Conservation (phyloP, 2,888 invertebrate genomes). For the Trilocha varians region DNA sequence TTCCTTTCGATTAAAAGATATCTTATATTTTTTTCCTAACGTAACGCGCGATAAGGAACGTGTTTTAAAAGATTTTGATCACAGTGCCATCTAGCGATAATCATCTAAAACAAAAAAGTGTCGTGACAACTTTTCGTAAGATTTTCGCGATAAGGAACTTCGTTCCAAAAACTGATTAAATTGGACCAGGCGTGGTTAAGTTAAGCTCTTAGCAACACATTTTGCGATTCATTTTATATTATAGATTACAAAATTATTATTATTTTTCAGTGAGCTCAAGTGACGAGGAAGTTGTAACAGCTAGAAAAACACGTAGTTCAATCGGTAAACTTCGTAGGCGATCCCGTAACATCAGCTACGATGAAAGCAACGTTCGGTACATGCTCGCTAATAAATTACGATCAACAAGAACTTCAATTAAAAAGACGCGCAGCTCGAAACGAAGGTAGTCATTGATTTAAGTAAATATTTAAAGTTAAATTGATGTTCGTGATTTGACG, state of each 20-base stretch:
- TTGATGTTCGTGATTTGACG: neutral
- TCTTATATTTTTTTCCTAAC: too few species aligned
- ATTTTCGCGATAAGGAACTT: too few species aligned
- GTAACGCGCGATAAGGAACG: too few species aligned
- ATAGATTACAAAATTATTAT: neutral
- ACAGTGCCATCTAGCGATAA: too few species aligned
- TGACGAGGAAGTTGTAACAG: neutral
- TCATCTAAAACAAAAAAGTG: too few species aligned
- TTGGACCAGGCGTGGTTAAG: too few species aligned
- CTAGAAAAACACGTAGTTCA: slow-evolving; percentile 9
- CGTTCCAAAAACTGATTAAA: too few species aligned
- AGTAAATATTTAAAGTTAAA: neutral
- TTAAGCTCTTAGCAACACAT: too few species aligned
- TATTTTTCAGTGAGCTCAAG: neutral
- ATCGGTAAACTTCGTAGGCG: slow-evolving; percentile 8
- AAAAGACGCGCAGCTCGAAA: slow-evolving; percentile 11
- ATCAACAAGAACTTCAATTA: slow-evolving; percentile 9
- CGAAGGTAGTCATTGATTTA: slow-evolving; percentile 13
- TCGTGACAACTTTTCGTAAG: too few species aligned
- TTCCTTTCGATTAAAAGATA: too few species aligned
- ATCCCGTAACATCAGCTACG: neutral
- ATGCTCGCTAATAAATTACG: slow-evolving; percentile 23
- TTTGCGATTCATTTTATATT: too few species aligned
- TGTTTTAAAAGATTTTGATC: too few species aligned
- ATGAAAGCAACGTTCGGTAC: slow-evolving; percentile 17